Conservation (phyloP, 2,888 invertebrate genomes). For the Pogonocherus hispidulus region DNA sequence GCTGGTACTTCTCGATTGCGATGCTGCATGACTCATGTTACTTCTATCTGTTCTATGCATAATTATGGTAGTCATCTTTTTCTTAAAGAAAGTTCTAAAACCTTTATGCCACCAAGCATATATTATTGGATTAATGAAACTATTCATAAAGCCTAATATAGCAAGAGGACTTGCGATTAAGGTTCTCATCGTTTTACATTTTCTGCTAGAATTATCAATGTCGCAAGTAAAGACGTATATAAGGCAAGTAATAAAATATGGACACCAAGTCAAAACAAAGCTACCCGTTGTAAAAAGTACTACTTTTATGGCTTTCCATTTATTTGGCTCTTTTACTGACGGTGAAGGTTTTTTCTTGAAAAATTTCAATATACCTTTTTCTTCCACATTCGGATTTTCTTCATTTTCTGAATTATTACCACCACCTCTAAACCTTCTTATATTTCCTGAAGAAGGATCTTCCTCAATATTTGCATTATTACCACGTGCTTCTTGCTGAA, state of each 20-base stretch:
- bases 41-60: slow-evolving; percentile 16
- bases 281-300: slow-evolving; percentile 75
- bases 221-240: slow-evolving; percentile 69
- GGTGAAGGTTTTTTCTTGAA: slow-evolving; percentile 50
- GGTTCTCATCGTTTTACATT: slow-evolving; percentile 70
- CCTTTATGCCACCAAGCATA: slow-evolving; percentile 82
- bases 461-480: slow-evolving; percentile 31
- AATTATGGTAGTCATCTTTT: slow-evolving; percentile 33
- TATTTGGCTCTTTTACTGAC: slow-evolving; percentile 65
- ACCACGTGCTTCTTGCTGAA: slow-evolving; percentile 56
- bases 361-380: slow-evolving; percentile 47
- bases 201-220: slow-evolving; percentile 47
- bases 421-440: slow-evolving; percentile 56
- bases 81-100: slow-evolving; percentile 69
- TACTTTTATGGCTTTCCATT: slow-evolving; percentile 76
- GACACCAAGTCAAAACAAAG: slow-evolving; percentile 76
- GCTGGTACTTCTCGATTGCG: slow-evolving; percentile 1
- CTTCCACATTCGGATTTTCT: slow-evolving; percentile 12
- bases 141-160: slow-evolving; percentile 74
- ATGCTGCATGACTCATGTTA: background rate
- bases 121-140: slow-evolving; percentile 76
- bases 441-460: slow-evolving; percentile 36
- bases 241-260: slow-evolving; percentile 74
- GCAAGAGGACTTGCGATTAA: slow-evolving; percentile 74
- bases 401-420: slow-evolving; percentile 29